Base-by-base conservation (phyloP, 2,113 vertebrate species). In the Collichthys lucidus region DNA sequence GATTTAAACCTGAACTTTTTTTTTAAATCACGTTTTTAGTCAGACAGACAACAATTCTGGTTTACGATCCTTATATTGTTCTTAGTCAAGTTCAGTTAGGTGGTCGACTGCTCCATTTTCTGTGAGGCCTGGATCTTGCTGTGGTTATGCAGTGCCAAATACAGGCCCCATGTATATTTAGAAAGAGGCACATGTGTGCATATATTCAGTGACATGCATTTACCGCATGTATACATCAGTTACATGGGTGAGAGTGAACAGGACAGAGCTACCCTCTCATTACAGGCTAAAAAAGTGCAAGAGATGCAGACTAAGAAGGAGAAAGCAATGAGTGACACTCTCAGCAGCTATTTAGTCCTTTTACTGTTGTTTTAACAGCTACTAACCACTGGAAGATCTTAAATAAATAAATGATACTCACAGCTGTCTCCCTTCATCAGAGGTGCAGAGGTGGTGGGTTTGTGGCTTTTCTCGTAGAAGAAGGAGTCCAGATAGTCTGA, bases 401-500 rank as follows among this genome's bases (percentile, higher is more conserved):
- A 47, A 10, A 61, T 29, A 26, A 74, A 31, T 40, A 40, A 40
- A 40, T 40, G 12, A 53, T 22, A 93, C 91, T 90, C 77, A 94
- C 91, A 69, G 89, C 69, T 75, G 57, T 94, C 92, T 47, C 74
- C 91, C 74, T 85, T 90, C 49, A 78, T 75, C 67, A 85, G 74
- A 12, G 92, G 91, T 24, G 78, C 49, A 2, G 82, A 90, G 5
- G 87, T 87, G 42, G 84, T 88, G 73, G 92, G 87, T 66, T 92
- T 90, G 78, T 80, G 74, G 78, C 82, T 78, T 64, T 93, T 93
- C 31, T 92, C 92, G 1, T 92, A 90, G 89, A 94, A 93, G 79
- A 92, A 92, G n/a, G 94, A 92, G 76, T 95, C 94, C 90, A 92
- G 74, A 77, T 95, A 94, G 82, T 96, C 94, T 1, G 93, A 84